A percentile compares a stretch with the other conserved stretches of the same genome.
These are phyloP conservation scores for Laticauda laticaudata DNA, from an alignment of 2,113 vertebrate genomes.

Conservation along the genomic window DNA sequence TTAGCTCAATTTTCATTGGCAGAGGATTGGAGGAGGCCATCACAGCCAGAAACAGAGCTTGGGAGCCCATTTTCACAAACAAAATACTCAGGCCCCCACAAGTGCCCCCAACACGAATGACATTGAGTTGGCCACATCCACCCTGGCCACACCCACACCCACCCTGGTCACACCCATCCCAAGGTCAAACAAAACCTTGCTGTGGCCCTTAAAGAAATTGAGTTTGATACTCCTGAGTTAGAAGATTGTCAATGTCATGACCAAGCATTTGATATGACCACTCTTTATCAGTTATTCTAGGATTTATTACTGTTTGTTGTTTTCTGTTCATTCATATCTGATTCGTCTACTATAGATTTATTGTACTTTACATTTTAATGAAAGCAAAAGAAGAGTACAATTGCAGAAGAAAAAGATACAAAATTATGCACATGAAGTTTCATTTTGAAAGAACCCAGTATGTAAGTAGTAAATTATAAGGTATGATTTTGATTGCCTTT, in stretches of 20 bases:
- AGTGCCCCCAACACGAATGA: too few species aligned
- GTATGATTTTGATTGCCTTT: constrained; percentile 23
- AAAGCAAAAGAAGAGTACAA: constrained; percentile 25
- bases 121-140: too few species aligned
- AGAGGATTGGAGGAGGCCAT: too few species aligned
- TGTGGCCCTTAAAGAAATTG: too few species aligned
- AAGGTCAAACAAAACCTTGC: too few species aligned
- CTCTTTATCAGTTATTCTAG: constrained; percentile 25
- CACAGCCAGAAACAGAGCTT: too few species aligned
- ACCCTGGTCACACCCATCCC: too few species aligned
- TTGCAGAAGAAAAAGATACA: constrained; percentile 30
- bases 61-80: too few species aligned
- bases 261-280: not conserved
- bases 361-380: constrained; percentile 30
- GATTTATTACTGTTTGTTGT: constrained; percentile 29
- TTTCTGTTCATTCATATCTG: constrained; percentile 57
- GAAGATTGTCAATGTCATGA: not conserved
- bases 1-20: too few species aligned
- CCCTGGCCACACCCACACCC: too few species aligned
- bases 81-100: too few species aligned
- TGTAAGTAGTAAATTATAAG: constrained; percentile 36
- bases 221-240: not conserved
- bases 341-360: constrained; percentile 31
- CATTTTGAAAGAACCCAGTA: not conserved
- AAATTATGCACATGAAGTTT: constrained; percentile 40